Base-by-base conservation (phyloP, 2,113 vertebrate species). In the Orcinus orca region DNA sequence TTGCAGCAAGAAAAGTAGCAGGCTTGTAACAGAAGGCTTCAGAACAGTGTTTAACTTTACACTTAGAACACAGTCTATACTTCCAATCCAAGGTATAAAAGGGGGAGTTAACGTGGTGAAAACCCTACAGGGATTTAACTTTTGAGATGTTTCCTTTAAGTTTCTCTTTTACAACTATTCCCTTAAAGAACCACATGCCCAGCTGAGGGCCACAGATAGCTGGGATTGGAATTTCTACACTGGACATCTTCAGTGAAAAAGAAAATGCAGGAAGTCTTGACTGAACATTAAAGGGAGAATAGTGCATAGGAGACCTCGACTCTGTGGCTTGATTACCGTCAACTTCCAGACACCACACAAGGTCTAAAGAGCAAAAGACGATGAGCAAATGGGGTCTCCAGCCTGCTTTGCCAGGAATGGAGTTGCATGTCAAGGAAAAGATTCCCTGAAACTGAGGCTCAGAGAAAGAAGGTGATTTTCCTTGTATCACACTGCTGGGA, bases 11-110 rank as follows among this genome's bases (percentile, higher is more conserved):
- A 91, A 95, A 85, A 97, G 87, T 33, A 60, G 41, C n/a, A 73
- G 68, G 58, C 76, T 89, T 60, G 36, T 44, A 33, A 84, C 63
- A 80, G 33, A 8, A 82, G n/a, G 53, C 21, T 50, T 88, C 90
- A 91, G 67, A 67, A 65, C 15, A 80, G 25, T 67, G 47, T 92
- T 96, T 95, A 62, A 70, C 74, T 93, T 96, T 87, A 33, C 31
- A 50, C 70, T 93, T 73, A 62, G 88, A 89, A 83, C 20, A 44
- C 20, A 8, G 4, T n/a, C 63, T 95, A 6, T 53, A 82, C 96
- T 95, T 82, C 62, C 81, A 79, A 83, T 68, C 71, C 79, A n/a
- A 31, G 15, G 12, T 13, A 14, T 25, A 70, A 84, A 81, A 62
- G 41, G 55, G 33, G 91, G 50, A 73, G 55, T 79, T 38, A 25